These are phyloP conservation scores for Ardeotis arabs DNA, from an alignment of 2,113 vertebrate species.

Conservation along the genomic window DNA sequence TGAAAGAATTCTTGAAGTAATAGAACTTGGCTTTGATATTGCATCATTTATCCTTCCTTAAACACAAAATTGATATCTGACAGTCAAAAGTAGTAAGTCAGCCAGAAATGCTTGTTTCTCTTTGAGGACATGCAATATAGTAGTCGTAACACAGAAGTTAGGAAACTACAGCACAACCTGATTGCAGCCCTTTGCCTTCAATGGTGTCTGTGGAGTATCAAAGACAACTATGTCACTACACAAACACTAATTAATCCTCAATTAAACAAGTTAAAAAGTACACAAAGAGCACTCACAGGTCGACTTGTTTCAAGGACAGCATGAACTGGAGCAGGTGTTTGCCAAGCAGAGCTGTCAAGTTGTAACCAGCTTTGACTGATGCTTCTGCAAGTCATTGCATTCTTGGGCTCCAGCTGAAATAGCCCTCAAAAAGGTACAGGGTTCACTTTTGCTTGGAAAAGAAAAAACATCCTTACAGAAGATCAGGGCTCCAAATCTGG, in stretches of 20 bases:
- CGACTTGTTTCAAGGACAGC: background rate
- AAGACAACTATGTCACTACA: background rate
- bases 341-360: background rate
- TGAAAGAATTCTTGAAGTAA: background rate
- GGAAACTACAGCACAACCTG: background rate
- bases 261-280: background rate
- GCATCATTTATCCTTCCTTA: background rate
- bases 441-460: background rate
- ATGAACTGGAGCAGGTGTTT: background rate
- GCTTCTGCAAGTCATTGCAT: background rate
- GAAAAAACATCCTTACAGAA: background rate
- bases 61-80: background rate
- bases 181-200: background rate
- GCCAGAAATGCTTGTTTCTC: background rate
- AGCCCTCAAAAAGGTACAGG: background rate
- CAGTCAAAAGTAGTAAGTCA: background rate
- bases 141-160: background rate
- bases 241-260: conserved; percentile 11
- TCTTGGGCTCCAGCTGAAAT: background rate
- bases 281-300: background rate
- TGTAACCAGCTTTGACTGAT: background rate
- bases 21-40: background rate
- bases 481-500: background rate
- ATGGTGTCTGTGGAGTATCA: background rate
- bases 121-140: background rate